Percentiles rank a stretch among this genome's conserved stretches.
phyloP scores from a whole-genome alignment of 1,140 invertebrate genomes.

The Caenorhabditis briggsae region DNA sequence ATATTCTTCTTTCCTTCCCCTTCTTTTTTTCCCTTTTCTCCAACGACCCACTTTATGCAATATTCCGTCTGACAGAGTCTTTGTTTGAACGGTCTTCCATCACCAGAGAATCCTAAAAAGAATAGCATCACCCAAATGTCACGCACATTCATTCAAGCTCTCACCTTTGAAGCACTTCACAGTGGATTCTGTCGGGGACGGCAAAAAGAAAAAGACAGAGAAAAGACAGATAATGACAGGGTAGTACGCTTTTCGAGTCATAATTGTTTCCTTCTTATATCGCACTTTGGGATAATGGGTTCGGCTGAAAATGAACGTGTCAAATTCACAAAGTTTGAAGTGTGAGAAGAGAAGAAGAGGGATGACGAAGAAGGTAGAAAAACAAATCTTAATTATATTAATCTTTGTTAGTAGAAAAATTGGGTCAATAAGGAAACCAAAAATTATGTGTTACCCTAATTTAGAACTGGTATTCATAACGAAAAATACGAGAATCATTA shows the following conservation, averaged over 20 bases:
- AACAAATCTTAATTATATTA: not conserved
- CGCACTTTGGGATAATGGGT: not conserved
- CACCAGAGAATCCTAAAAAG: conserved; percentile 27
- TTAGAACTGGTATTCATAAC: too few species aligned
- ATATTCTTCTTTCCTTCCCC: not conserved
- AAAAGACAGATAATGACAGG: conserved; percentile 45
- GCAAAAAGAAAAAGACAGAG: conserved; percentile 23
- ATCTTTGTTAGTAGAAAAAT: too few species aligned
- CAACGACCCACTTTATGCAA: conserved; percentile 35
- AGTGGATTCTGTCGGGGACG: not conserved
- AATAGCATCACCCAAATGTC: not conserved
- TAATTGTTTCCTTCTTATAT: conserved; percentile 17
- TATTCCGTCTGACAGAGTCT: conserved; percentile 51
- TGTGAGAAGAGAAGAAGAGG: too few species aligned
- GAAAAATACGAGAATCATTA: too few species aligned
- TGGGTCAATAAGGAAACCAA: too few species aligned
- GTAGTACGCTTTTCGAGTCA: not conserved
- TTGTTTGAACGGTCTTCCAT: conserved; percentile 51
- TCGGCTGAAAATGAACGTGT: conserved; percentile 23
- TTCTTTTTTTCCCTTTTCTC: not conserved
- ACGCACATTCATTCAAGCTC: conserved; percentile 6
- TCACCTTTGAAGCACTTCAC: conserved; percentile 50
- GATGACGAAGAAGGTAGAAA: not conserved
- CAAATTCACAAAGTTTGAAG: not conserved
- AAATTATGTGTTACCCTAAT: too few species aligned